Evolutionary conservation across 1,140 invertebrate genomes (phyloP).

Genomic region (Pseudomyrmex gracilis): DNA sequence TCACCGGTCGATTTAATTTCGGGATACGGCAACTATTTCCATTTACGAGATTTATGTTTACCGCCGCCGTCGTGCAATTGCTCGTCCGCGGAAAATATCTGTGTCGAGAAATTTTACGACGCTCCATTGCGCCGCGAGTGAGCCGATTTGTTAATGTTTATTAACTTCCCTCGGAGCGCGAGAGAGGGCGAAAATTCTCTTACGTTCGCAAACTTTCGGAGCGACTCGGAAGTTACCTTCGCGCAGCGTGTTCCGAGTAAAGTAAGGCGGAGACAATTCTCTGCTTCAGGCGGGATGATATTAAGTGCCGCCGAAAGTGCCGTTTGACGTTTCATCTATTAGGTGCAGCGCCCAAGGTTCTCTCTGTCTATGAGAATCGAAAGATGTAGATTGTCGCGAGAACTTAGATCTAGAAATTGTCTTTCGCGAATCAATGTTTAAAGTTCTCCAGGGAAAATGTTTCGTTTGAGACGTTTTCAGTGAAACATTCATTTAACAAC

Average conservation of each 20-base stretch:
- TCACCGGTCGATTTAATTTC: slow-evolving; percentile 73
- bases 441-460: background rate
- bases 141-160: slow-evolving; percentile 56
- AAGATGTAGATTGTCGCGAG: background rate
- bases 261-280: slow-evolving; percentile 45
- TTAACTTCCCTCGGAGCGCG: slow-evolving; percentile 51
- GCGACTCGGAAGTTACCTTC: slow-evolving; percentile 33
- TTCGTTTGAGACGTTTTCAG: too few species aligned
- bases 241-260: slow-evolving; percentile 23
- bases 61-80: slow-evolving; percentile 57
- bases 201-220: slow-evolving; percentile 24
- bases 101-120: slow-evolving; percentile 38
- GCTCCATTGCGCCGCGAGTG: slow-evolving; percentile 23
- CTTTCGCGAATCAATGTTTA: background rate
- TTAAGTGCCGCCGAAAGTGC: slow-evolving; percentile 37
- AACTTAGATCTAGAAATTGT: too few species aligned
- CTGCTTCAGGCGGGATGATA: slow-evolving; percentile 5
- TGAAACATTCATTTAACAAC: background rate
- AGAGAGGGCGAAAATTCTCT: slow-evolving; percentile 45
- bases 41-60: slow-evolving; percentile 71
- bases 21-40: slow-evolving; percentile 71
- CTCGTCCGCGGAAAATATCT: slow-evolving; percentile 62
- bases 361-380: background rate
- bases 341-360: slow-evolving; percentile 1
- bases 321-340: slow-evolving; percentile 55